Percentiles rank a stretch among this genome's conserved stretches.
Conservation (phyloP, 2,888 invertebrate species). For the Diplazon laetatorius region DNA sequence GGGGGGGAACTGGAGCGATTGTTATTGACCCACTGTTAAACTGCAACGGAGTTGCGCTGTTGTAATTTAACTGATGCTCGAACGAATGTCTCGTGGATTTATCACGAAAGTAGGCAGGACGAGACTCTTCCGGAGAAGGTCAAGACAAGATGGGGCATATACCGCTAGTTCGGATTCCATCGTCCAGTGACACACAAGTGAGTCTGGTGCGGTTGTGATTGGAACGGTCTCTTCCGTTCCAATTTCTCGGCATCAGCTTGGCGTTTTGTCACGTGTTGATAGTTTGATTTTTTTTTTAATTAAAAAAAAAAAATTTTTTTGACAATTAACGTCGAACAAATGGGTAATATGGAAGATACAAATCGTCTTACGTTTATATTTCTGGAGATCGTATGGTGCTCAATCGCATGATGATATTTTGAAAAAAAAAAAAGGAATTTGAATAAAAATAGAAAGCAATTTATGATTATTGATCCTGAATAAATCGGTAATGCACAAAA, state of each 20-base stretch:
- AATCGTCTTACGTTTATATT: too few relatives aligned
- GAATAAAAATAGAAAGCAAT: too few relatives aligned
- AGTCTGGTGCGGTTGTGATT: constrained; percentile 26
- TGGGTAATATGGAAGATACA: too few relatives aligned
- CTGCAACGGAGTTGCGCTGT: not conserved
- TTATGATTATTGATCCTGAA: too few relatives aligned
- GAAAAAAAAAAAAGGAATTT: too few relatives aligned
- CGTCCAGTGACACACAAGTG: constrained; percentile 37
- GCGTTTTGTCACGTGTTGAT: not conserved
- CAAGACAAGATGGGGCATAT: constrained; percentile 57
- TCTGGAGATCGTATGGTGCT: too few relatives aligned
- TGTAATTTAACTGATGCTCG: not conserved
- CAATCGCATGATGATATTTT: too few relatives aligned
- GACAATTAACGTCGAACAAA: too few relatives aligned
- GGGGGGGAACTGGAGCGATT: not conserved
- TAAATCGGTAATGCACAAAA: too few relatives aligned
- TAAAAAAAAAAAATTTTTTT: too few relatives aligned
- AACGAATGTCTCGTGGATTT: constrained; percentile 23
- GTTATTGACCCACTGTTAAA: not conserved
- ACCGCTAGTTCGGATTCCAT: constrained; percentile 64
- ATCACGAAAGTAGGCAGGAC: constrained; percentile 60
- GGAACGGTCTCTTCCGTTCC: constrained; percentile 38
- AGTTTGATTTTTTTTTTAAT: not conserved
- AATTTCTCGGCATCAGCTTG: constrained; percentile 33
- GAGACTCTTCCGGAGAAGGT: constrained; percentile 56